Evolutionary conservation across 2,113 vertebrate species (phyloP).

Genomic region (Bagarius yarrelli): DNA sequence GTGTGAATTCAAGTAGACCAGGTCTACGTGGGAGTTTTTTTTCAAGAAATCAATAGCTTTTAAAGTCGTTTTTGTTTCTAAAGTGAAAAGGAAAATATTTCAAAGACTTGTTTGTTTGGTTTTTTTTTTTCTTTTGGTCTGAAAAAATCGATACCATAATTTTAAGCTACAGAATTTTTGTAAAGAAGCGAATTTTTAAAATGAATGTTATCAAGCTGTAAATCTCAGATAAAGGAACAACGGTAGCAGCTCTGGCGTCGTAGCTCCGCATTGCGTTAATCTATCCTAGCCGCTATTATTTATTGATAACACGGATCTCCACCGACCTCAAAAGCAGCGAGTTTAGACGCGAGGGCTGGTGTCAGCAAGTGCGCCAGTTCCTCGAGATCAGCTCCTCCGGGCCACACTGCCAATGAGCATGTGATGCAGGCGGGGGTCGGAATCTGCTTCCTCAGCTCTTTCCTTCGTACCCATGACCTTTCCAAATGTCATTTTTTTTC

Average conservation of each 20-base stretch:
- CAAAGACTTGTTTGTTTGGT: neutral
- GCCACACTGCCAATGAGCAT: conserved; percentile 1
- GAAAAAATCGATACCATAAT: conserved; percentile 35
- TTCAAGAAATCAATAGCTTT: conserved; percentile 38
- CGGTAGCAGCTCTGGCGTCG: neutral
- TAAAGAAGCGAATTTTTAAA: conserved; percentile 20
- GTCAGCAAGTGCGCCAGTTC: conserved; percentile 24
- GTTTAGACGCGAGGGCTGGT: neutral
- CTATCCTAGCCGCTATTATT: conserved; percentile 15
- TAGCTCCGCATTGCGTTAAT: conserved; percentile 17
- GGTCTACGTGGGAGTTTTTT: conserved; percentile 9
- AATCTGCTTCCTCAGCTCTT: conserved; percentile 43
- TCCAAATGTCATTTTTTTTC: conserved; percentile 43
- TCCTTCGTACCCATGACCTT: conserved; percentile 37
- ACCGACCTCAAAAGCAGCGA: neutral
- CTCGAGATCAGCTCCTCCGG: conserved; percentile 23
- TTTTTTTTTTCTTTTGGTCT: neutral
- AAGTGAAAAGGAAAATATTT: conserved; percentile 27
- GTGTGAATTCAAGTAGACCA: neutral
- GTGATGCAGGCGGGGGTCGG: neutral
- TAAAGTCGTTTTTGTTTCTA: conserved; percentile 36
- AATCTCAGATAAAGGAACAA: neutral
- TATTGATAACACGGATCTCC: conserved; percentile 27
- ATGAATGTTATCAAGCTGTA: neutral
- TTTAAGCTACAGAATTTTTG: conserved; percentile 14